Percentiles rank a stretch among this genome's conserved stretches.
Evolutionary conservation across 1,140 invertebrate species (phyloP).

Genomic region (Zaprionus vittiger): DNA sequence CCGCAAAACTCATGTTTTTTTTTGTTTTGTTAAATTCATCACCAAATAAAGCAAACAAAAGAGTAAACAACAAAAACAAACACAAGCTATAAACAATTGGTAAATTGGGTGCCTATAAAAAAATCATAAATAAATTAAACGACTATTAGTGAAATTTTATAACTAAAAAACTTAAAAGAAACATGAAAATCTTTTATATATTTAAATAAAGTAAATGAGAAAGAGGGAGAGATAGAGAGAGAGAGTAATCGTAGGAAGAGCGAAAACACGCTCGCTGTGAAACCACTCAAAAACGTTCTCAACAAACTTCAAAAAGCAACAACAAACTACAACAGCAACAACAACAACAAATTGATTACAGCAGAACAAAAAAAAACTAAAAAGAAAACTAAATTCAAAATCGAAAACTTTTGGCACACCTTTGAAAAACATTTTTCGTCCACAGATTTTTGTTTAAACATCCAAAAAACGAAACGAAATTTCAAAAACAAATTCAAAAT

Average conservation of each 20-base stretch:
- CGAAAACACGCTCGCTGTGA: slow-evolving; percentile 26
- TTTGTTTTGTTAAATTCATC: slow-evolving; percentile 42
- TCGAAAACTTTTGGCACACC: slow-evolving; percentile 82
- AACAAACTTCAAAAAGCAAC: slow-evolving; percentile 65
- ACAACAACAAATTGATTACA: slow-evolving; percentile 40
- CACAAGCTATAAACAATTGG: slow-evolving; percentile 68
- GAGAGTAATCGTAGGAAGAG: slow-evolving; percentile 48
- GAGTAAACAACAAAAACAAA: slow-evolving; percentile 50
- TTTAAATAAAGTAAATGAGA: slow-evolving; percentile 60
- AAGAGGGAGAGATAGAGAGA: slow-evolving; percentile 34
- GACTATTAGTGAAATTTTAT: slow-evolving; percentile 84
- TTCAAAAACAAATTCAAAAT: slow-evolving; percentile 76
- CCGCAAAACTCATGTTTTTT: slow-evolving; percentile 18
- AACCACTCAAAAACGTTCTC: slow-evolving; percentile 84
- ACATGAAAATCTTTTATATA: slow-evolving; percentile 60
- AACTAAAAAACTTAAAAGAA: slow-evolving; percentile 43
- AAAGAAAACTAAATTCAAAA: slow-evolving; percentile 55
- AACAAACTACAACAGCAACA: slow-evolving; percentile 51
- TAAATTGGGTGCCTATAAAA: slow-evolving; percentile 84
- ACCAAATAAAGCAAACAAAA: slow-evolving; percentile 18
- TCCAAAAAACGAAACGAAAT: slow-evolving; percentile 25
- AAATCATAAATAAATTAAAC: slow-evolving; percentile 68
- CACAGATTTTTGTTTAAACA: slow-evolving; percentile 39
- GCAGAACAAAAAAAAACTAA: slow-evolving; percentile 50
- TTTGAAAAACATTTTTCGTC: slow-evolving; percentile 84